Evolutionary conservation across 2,888 invertebrate genomes (phyloP), one percentile per base, ranked within the genome.

Genomic region (Napeogenes sylphis): DNA sequence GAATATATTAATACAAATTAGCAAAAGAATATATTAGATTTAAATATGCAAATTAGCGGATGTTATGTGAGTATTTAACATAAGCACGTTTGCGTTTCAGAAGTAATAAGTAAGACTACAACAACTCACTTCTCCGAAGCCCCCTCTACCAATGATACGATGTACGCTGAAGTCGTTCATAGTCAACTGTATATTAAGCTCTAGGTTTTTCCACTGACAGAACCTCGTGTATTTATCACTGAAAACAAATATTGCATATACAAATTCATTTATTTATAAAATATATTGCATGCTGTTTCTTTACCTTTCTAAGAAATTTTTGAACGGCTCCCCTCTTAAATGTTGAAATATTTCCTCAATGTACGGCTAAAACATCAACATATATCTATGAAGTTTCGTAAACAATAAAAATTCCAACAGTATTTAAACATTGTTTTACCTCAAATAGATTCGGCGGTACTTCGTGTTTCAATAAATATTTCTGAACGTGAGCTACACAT

Each of bases 81-180:
- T 21, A 21, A 21, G 21, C 21, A 21, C 21, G 21, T 21, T 21
- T 21, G 21, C 21, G 0, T 21, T 21, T 21, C 21, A 35, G 35
- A 35, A 5, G 6, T 33, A 54, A 30, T 21, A 30, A 38, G 5
- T n/a, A 54, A n/a, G 3, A 56, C 42, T 21, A 21, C 21, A 14
- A 13, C 33, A 58, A 69, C 83, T 85, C 67, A 90, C 90, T 91
- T 99, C 99, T 57, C 99, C 99, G 85, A 99, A 99, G 56, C 99
- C 99, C 58, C 99, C 99, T 73, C 99, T 93, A 33, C 99, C 99
- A 79, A 99, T 99, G 83, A 99, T 99, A 82, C 99, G 95, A 91
- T 99, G 99, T 73, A 99, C 99, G 90, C 98, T 99, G 92, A 99
- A 99, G 94, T 99, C 99, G 92, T 99, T 99, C 99, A 99, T 99